Percentiles rank a stretch among this genome's conserved stretches.
phyloP scores from a whole-genome alignment of 2,888 invertebrate genomes.

The Brachypterus glaber region DNA sequence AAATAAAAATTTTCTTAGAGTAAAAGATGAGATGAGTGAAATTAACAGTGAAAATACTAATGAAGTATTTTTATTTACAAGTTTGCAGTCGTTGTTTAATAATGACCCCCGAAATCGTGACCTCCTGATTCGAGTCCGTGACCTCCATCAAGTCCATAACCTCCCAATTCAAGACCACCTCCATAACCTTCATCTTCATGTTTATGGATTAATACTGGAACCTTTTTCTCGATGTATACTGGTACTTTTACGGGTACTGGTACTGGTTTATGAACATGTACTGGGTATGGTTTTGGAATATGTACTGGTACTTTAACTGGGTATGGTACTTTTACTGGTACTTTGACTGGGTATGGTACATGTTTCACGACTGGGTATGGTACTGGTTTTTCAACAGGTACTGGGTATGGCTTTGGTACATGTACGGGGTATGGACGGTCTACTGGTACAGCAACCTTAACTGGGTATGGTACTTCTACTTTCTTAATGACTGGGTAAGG shows the following conservation, averaged over 20 bases:
- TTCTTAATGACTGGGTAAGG: slow-evolving; percentile 44
- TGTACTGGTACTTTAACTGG: slow-evolving; percentile 31
- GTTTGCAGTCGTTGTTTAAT: slow-evolving; percentile 22
- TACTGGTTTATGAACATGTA: slow-evolving; percentile 36
- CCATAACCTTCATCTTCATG: slow-evolving; percentile 25
- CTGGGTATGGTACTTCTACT: slow-evolving; percentile 39
- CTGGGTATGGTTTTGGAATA: slow-evolving; percentile 32
- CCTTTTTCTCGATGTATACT: slow-evolving; percentile 45
- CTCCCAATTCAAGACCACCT: slow-evolving; percentile 23
- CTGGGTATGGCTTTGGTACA: slow-evolving; percentile 43
- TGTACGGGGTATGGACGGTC: slow-evolving; percentile 40
- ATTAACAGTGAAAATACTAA: slow-evolving; percentile 10
- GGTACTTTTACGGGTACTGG: slow-evolving; percentile 40
- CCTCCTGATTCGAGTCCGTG: slow-evolving; percentile 18
- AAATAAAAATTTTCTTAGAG: too few relatives aligned
- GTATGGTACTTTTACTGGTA: slow-evolving; percentile 44
- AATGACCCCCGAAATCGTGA: slow-evolving; percentile 18
- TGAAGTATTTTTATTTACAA: neutral
- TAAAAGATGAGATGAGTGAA: slow-evolving; percentile 7
- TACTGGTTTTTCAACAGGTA: slow-evolving; percentile 46
- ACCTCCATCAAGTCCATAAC: slow-evolving; percentile 17
- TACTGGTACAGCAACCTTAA: slow-evolving; percentile 41
- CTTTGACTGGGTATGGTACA: slow-evolving; percentile 43
- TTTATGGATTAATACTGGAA: slow-evolving; percentile 34
- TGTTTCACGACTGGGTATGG: slow-evolving; percentile 47